phyloP scores from a whole-genome alignment of 2,888 invertebrate species.

The Eudasyphora cyanicolor region DNA sequence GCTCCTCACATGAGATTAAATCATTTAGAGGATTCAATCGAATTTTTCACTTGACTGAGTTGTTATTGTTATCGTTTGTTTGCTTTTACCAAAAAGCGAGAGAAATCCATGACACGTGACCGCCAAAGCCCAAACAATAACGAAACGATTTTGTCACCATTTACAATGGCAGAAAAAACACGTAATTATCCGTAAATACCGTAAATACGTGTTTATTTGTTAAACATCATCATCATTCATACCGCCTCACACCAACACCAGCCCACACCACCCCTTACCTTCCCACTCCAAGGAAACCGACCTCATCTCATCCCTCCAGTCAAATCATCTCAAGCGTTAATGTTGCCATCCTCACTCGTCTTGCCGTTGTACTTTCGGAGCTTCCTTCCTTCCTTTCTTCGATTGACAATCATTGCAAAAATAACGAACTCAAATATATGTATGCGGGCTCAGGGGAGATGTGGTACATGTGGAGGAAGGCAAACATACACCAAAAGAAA shows the following conservation, averaged over 20 bases:
- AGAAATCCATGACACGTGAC: slow-evolving; percentile 58
- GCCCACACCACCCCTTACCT: slow-evolving; percentile 29
- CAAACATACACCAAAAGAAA: no score
- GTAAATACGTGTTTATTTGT: slow-evolving; percentile 66
- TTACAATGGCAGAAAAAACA: slow-evolving; percentile 55
- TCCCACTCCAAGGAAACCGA: not conserved
- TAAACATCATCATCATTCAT: slow-evolving; percentile 60
- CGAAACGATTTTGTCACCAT: slow-evolving; percentile 59
- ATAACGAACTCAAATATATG: not conserved
- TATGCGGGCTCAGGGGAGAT: not conserved
- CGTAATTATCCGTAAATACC: slow-evolving; percentile 65
- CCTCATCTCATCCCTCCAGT: not conserved
- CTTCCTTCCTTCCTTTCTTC: slow-evolving; percentile 37
- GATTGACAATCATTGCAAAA: slow-evolving; percentile 1
- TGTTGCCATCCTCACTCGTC: not conserved
- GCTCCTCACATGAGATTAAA: slow-evolving; percentile 50
- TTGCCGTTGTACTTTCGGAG: not conserved
- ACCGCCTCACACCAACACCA: slow-evolving; percentile 25
- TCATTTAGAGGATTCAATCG: slow-evolving; percentile 56
- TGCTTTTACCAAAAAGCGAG: slow-evolving; percentile 20
- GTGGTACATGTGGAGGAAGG: not conserved
- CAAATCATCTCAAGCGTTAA: not conserved
- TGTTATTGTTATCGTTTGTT: slow-evolving; percentile 37
- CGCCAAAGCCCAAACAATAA: slow-evolving; percentile 61
- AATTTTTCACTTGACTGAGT: slow-evolving; percentile 60